Conservation (phyloP, 1,140 invertebrate genomes). For the Ylistrum balloti region DNA sequence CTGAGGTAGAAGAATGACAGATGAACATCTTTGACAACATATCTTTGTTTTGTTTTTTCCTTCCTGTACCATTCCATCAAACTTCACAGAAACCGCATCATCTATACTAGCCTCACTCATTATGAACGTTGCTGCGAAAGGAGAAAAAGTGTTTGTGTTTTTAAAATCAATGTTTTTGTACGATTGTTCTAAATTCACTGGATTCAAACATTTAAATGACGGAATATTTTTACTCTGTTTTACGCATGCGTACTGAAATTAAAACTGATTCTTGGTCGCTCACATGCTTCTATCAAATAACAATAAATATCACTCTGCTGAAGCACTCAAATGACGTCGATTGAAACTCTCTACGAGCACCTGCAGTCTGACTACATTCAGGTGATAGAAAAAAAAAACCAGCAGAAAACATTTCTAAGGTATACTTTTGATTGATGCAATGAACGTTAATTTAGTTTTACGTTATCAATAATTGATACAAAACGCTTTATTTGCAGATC, state of each 20-base stretch:
- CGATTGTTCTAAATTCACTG: background rate
- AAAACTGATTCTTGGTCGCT: background rate
- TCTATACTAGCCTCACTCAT: background rate
- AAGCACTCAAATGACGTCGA: background rate
- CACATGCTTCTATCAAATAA: background rate
- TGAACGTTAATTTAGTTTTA: too few relatives aligned
- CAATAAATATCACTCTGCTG: background rate
- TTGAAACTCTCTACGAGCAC: background rate
- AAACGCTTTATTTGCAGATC: too few relatives aligned
- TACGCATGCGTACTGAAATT: background rate
- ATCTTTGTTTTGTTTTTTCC: conserved; percentile 74
- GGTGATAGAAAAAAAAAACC: background rate
- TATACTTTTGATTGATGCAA: too few relatives aligned
- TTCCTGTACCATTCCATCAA: background rate
- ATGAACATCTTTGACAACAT: conserved; percentile 74
- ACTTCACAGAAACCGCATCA: background rate
- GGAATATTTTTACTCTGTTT: background rate
- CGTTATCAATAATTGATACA: too few relatives aligned
- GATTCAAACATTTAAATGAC: background rate
- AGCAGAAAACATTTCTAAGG: too few relatives aligned
- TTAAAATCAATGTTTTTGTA: background rate
- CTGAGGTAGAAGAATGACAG: conserved; percentile 69
- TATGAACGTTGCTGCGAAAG: background rate
- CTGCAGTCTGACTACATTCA: background rate
- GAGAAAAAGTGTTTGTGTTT: background rate